Evolutionary conservation across 2,888 invertebrate genomes (phyloP).

Genomic region (Drosophila quinaria): DNA sequence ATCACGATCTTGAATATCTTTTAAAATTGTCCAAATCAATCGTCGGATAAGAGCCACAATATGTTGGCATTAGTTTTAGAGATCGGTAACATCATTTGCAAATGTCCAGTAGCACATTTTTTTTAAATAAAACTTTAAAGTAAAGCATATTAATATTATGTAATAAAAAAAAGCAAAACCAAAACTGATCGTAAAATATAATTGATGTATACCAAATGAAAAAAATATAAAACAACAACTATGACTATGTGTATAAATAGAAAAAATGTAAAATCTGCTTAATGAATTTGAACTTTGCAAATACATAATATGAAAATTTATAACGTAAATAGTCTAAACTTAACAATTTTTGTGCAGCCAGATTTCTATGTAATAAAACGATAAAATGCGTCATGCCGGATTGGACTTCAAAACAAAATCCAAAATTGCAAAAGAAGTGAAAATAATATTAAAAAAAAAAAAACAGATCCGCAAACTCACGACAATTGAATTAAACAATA

Average conservation of each 20-base stretch:
- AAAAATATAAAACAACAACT: slow-evolving; percentile 23
- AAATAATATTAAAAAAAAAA: not conserved
- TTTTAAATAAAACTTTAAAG: slow-evolving; percentile 40
- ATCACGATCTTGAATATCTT: slow-evolving; percentile 22
- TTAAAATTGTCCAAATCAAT: slow-evolving; percentile 22
- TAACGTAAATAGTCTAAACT: slow-evolving; percentile 12
- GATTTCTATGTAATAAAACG: slow-evolving; percentile 53
- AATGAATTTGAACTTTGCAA: slow-evolving; percentile 49
- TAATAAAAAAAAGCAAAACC: slow-evolving; percentile 17
- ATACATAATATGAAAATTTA: slow-evolving; percentile 17
- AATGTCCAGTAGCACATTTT: slow-evolving; percentile 54
- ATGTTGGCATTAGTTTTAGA: slow-evolving; percentile 44
- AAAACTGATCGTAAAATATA: slow-evolving; percentile 52
- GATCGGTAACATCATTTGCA: slow-evolving; percentile 42
- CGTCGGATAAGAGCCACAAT: not conserved
- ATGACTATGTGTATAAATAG: slow-evolving; percentile 57
- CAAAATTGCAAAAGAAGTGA: slow-evolving; percentile 26
- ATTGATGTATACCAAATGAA: slow-evolving; percentile 68
- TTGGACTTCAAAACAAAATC: slow-evolving; percentile 45
- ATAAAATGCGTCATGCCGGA: slow-evolving; percentile 49
- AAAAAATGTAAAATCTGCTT: slow-evolving; percentile 41
- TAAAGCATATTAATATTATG: slow-evolving; percentile 33
- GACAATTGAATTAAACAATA: slow-evolving; percentile 68
- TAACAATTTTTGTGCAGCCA: slow-evolving; percentile 33
- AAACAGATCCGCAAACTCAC: slow-evolving; percentile 27